Conservation (phyloP, 2,888 invertebrate genomes). For the Acrobeloides nanus region DNA sequence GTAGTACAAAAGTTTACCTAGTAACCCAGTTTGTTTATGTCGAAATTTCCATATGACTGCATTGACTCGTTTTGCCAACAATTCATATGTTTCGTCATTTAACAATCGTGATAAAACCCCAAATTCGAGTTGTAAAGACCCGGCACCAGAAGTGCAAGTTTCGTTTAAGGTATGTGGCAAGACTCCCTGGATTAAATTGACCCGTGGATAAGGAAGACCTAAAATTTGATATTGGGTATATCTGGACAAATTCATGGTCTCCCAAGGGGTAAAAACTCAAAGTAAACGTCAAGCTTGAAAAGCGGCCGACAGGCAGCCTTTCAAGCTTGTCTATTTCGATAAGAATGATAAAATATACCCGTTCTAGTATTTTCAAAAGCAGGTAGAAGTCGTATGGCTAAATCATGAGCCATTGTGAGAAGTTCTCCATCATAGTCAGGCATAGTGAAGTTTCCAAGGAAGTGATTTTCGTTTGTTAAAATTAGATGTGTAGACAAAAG, state of each 20-base stretch:
- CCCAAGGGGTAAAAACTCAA: too few species aligned
- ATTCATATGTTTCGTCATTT: conserved; percentile 62
- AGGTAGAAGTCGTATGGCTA: conserved; percentile 61
- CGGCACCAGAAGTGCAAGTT: conserved; percentile 65
- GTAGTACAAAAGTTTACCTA: conserved; percentile 56
- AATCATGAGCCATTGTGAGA: conserved; percentile 62
- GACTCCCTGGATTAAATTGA: conserved; percentile 60
- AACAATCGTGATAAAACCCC: conserved; percentile 62
- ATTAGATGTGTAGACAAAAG: conserved; percentile 64
- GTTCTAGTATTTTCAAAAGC: conserved; percentile 63
- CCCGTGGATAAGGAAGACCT: conserved; percentile 55
- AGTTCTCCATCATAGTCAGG: conserved; percentile 61
- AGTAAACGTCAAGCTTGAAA: too few species aligned
- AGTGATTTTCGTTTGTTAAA: conserved; percentile 60
- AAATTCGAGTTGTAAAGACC: conserved; percentile 63
- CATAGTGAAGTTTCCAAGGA: conserved; percentile 59
- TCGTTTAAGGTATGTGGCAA: conserved; percentile 59
- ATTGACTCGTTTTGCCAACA: conserved; percentile 61
- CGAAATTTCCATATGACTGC: conserved; percentile 60
- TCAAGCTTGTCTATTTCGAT: too few species aligned
- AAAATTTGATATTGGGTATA: conserved; percentile 5
- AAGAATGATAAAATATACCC: too few species aligned
- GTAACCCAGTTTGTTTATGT: conserved; percentile 61
- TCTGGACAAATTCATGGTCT: too few species aligned
- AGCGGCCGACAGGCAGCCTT: too few species aligned